Evolutionary conservation across 2,888 invertebrate species (phyloP), one percentile per base, ranked within the genome.

Genomic region (Antheraea assamensis): DNA sequence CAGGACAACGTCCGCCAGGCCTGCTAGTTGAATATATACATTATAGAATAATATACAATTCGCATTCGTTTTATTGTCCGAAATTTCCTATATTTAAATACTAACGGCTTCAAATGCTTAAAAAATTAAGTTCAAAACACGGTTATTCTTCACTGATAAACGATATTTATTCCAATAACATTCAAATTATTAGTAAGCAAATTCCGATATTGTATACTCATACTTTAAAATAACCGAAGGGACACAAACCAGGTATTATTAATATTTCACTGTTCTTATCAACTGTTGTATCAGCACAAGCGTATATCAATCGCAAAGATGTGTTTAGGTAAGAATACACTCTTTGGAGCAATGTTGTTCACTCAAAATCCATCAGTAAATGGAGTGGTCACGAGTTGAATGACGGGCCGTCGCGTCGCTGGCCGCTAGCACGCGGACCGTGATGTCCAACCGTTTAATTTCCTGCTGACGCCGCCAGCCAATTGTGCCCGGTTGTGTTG

Each of bases 371-470:
- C 83, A 83, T 81, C 80, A 79, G 83, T 84, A 83, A 87, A 86
- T 85, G 83, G 85, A 83, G 78, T 78, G 83, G 83, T 81, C 79
- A 78, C 75, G 73, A 75, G 76, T 77, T 88, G 91, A 90, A 87
- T 91, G 90, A 89, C 91, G 84, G 83, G 88, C 85, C 83, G 87
- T 84, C 83, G 84, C 78, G 87, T 84, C 83, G 84, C 78, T 79
- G 77, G 30, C 30, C 13, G 61, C 70, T 76, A 78, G 79, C 78
- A 82, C 82, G 80, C 82, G 81, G 82, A 79, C 83, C 77, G 82
- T 82, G 79, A 82, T 85, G 87, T 86, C 87, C 88, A 83, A 81
- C 85, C 86, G 88, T 90, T 93, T 92, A 93, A 93, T 93, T 93
- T 93, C 93, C 93, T 92, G 91, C 83, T 82, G 89, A 87, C 90